Conservation (phyloP, 2,113 vertebrate species). For the Stegostoma tigrinum region DNA sequence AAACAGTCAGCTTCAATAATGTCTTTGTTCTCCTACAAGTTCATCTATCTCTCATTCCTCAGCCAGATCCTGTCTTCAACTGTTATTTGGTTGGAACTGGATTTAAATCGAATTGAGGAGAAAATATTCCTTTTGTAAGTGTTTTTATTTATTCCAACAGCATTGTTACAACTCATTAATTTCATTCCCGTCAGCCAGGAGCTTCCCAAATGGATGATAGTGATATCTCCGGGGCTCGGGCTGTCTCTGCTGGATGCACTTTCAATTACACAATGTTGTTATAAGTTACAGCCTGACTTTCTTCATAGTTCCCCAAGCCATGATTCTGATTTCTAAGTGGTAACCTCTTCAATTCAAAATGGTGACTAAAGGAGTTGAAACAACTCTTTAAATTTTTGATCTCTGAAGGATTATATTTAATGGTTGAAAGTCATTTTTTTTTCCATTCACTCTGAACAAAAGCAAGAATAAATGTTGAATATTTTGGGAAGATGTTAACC, state of each 20-base stretch:
- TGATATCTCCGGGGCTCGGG: neutral
- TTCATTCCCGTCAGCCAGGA: neutral
- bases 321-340: neutral
- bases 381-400: neutral
- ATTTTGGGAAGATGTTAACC: neutral
- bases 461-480: neutral
- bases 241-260: neutral
- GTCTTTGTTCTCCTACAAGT: neutral
- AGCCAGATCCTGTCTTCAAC: neutral
- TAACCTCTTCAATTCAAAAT: neutral
- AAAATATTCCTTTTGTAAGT: neutral
- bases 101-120: neutral
- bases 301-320: constrained; percentile 9
- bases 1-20: neutral
- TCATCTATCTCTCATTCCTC: neutral
- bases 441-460: neutral
- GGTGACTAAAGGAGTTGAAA: neutral
- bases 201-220: neutral
- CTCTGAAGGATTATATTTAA: neutral
- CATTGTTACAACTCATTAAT: neutral
- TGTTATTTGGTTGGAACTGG: neutral
- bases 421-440: neutral
- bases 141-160: neutral
- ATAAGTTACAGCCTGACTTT: neutral
- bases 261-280: constrained; percentile 17